These are phyloP conservation scores for Neoascia interrupta DNA, from an alignment of 2,888 invertebrate species.

Conservation along the genomic window DNA sequence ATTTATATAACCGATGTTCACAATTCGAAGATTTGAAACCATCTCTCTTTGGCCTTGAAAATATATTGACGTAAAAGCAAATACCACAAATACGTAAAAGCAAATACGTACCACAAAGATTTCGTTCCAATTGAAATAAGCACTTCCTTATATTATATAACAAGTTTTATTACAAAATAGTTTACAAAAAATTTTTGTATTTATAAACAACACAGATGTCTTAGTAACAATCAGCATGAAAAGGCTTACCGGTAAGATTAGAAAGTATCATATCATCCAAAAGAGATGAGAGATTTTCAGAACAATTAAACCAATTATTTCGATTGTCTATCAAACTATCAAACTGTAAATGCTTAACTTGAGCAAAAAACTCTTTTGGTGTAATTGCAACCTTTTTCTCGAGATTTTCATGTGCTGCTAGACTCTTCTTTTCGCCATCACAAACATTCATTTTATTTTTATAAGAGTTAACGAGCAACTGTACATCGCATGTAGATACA, in stretches of 20 bases:
- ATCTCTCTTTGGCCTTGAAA: too few species aligned
- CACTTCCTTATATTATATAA: too few species aligned
- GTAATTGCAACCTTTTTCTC: constrained; percentile 78
- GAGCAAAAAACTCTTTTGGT: constrained; percentile 83
- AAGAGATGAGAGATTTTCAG: constrained; percentile 85
- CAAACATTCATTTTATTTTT: constrained; percentile 80
- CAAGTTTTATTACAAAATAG: too few species aligned
- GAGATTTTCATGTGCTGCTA: background rate
- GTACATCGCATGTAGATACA: constrained; percentile 74
- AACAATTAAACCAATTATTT: constrained; percentile 84
- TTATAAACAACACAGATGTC: too few species aligned
- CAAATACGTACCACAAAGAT: too few species aligned
- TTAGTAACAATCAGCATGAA: constrained; percentile 87
- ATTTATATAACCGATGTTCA: too few species aligned
- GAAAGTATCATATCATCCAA: constrained; percentile 87
- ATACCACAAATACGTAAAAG: too few species aligned
- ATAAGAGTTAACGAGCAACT: constrained; percentile 80
- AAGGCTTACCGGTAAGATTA: constrained; percentile 82
- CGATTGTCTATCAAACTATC: constrained; percentile 83
- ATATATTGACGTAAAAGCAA: too few species aligned
- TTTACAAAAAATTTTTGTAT: too few species aligned
- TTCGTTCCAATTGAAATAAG: too few species aligned
- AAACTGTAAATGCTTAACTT: constrained; percentile 82
- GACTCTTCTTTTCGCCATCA: constrained; percentile 69
- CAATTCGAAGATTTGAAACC: too few species aligned